Conservation (phyloP, 2,888 invertebrate genomes). For the Eumacrocentrus americanus region DNA sequence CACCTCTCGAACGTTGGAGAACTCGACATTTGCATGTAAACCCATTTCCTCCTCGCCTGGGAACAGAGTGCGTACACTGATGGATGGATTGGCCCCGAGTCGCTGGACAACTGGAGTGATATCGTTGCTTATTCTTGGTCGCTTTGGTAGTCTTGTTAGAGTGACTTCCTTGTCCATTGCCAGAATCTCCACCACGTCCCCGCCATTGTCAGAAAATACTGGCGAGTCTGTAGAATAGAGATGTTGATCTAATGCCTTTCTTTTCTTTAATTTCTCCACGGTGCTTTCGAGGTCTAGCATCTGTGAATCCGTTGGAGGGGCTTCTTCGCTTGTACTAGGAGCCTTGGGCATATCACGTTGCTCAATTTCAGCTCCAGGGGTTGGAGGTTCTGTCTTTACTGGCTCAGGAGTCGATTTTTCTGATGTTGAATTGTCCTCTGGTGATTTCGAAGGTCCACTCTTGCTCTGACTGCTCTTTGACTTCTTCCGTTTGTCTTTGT, state of each 20-base stretch:
- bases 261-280: slow-evolving; percentile 57
- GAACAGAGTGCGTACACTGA: slow-evolving; percentile 80
- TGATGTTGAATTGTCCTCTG: slow-evolving; percentile 43
- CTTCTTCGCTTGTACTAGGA: slow-evolving; percentile 32
- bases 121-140: slow-evolving; percentile 61
- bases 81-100: slow-evolving; percentile 80
- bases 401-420: slow-evolving; percentile 52
- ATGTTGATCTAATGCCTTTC: slow-evolving; percentile 52
- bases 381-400: slow-evolving; percentile 37
- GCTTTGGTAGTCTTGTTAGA: slow-evolving; percentile 65
- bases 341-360: slow-evolving; percentile 25
- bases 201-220: slow-evolving; percentile 38
- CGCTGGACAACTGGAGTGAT: slow-evolving; percentile 70
- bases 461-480: slow-evolving; percentile 34
- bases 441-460: slow-evolving; percentile 35
- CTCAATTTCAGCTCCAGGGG: slow-evolving; percentile 41
- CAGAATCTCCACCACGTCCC: slow-evolving; percentile 59
- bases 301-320: slow-evolving; percentile 40
- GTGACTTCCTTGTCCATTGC: slow-evolving; percentile 68
- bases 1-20: slow-evolving; percentile 72
- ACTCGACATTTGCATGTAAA: slow-evolving; percentile 77
- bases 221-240: slow-evolving; percentile 40
- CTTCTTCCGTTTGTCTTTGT: slow-evolving; percentile 46
- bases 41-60: slow-evolving; percentile 85
- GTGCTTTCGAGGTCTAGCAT: slow-evolving; percentile 52